Percentiles rank a stretch among this genome's conserved stretches.
Conservation (phyloP, 2,888 invertebrate species). For the Biston betularia region DNA sequence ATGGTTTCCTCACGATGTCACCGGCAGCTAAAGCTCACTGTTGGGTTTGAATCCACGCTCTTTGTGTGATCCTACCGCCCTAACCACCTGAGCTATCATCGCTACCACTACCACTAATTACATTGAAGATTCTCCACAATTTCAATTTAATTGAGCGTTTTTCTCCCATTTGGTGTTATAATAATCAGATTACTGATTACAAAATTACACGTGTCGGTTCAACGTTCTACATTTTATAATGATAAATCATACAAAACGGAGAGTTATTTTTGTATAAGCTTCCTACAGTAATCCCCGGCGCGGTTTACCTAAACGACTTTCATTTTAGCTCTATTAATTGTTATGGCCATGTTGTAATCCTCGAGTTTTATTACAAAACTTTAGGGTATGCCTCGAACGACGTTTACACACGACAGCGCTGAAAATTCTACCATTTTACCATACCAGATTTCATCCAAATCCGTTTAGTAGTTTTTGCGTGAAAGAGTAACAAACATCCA, state of each 20-base stretch:
- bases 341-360: constrained; percentile 43
- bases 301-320: constrained; percentile 47
- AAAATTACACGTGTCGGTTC: constrained; percentile 1
- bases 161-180: neutral
- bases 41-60: too few relatives aligned
- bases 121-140: too few relatives aligned
- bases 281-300: constrained; percentile 13
- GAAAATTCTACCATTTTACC: constrained; percentile 10
- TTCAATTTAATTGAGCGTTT: too few relatives aligned
- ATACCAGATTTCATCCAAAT: too few relatives aligned
- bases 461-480: too few relatives aligned
- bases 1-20: too few relatives aligned
- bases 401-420: constrained; percentile 6
- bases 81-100: too few relatives aligned
- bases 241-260: constrained; percentile 8
- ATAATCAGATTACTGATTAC: neutral
- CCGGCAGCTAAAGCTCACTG: too few relatives aligned
- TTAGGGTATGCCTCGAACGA: constrained; percentile 21
- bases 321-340: constrained; percentile 50
- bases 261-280: constrained; percentile 20
- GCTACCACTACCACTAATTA: too few relatives aligned
- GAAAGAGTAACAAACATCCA: too few relatives aligned
- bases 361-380: constrained; percentile 35
- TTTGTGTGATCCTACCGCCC: too few relatives aligned
- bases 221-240: neutral